phyloP scores from a whole-genome alignment of 2,888 invertebrate species.

The Craniophora ligustri region DNA sequence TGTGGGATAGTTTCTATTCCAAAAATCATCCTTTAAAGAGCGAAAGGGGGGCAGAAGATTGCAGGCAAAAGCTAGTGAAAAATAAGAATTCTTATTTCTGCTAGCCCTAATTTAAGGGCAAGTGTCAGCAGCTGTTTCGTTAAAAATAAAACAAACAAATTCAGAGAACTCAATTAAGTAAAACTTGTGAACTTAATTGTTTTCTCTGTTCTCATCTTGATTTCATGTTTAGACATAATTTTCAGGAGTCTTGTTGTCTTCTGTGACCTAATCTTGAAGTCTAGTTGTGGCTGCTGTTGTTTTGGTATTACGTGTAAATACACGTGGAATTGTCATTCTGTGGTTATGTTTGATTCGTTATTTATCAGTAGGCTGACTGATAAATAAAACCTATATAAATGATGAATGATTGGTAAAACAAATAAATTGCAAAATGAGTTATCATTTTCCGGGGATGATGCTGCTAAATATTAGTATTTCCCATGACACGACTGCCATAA shows the following conservation, averaged over 20 bases:
- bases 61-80: too few relatives aligned
- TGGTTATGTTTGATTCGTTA: not conserved
- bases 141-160: conserved; percentile 30
- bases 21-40: too few relatives aligned
- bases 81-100: not conserved
- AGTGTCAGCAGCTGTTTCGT: conserved; percentile 28
- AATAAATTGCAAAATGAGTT: too few relatives aligned
- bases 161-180: conserved; percentile 21
- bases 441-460: too few relatives aligned
- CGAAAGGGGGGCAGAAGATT: too few relatives aligned
- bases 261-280: not conserved
- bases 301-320: not conserved
- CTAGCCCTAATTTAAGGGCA: conserved; percentile 24
- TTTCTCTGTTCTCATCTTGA: conserved; percentile 25
- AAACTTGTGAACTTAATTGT: conserved; percentile 30
- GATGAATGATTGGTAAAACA: too few relatives aligned
- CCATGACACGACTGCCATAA: too few relatives aligned
- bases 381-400: too few relatives aligned
- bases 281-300: not conserved
- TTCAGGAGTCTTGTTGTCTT: conserved; percentile 2
- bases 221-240: conserved; percentile 19
- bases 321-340: too few relatives aligned
- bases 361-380: too few relatives aligned
- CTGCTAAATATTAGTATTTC: too few relatives aligned
- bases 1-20: too few relatives aligned